Percentiles rank a stretch among this genome's conserved stretches.
phyloP scores from a whole-genome alignment of 2,797 vertebrate genomes.

The Adrianichthys oophorus region DNA sequence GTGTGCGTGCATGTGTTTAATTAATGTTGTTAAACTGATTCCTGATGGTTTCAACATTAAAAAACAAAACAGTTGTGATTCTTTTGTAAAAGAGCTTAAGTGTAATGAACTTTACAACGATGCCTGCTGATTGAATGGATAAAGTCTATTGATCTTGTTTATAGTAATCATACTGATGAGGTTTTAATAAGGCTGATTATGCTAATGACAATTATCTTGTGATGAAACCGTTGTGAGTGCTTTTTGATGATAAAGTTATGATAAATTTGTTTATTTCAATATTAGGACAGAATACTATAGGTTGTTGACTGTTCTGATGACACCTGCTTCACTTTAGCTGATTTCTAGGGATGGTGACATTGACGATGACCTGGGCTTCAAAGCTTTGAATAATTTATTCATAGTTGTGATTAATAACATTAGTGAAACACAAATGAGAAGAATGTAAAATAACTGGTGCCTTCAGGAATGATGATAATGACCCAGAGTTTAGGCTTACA shows the following conservation, averaged over 20 bases:
- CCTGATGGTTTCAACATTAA: background rate
- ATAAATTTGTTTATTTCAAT: conserved; percentile 1
- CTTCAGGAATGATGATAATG: background rate
- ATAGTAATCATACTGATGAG: conserved; percentile 8
- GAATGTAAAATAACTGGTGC: background rate
- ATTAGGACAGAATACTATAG: background rate
- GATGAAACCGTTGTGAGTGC: background rate
- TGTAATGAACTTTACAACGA: conserved; percentile 16
- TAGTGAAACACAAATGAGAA: background rate
- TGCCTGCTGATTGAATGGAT: conserved; percentile 22
- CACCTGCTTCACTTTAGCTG: background rate
- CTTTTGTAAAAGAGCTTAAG: conserved; percentile 14
- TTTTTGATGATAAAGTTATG: background rate
- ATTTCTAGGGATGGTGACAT: no score
- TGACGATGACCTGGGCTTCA: no score
- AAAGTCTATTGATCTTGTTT: conserved; percentile 7
- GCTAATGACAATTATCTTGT: background rate
- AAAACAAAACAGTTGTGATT: background rate
- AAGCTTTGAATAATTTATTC: background rate
- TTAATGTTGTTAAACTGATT: background rate
- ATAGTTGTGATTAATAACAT: background rate
- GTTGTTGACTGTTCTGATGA: background rate
- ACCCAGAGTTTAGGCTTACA: background rate
- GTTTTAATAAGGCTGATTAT: conserved; percentile 4
- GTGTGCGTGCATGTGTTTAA: background rate